These are phyloP conservation scores for Caradrina clavipalpis DNA, from an alignment of 2,888 invertebrate species.

Conservation along the genomic window DNA sequence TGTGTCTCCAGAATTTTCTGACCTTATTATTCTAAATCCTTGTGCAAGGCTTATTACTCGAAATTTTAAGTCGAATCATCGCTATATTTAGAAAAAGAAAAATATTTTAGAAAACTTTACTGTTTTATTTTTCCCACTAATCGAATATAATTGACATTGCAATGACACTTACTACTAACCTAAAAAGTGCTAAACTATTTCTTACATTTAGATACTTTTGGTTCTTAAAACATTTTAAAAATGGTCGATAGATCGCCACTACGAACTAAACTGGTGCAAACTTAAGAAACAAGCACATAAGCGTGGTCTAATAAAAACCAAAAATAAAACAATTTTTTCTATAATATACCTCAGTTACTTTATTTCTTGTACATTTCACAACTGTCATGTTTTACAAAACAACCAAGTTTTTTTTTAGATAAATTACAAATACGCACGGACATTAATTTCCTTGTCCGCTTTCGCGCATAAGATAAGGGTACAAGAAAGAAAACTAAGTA, in stretches of 20 bases:
- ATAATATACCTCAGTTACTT: slow-evolving; percentile 85
- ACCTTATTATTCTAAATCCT: slow-evolving; percentile 74
- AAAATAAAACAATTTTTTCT: slow-evolving; percentile 85
- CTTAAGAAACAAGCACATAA: slow-evolving; percentile 85
- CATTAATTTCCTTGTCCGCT: slow-evolving; percentile 31
- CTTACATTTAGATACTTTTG: slow-evolving; percentile 85
- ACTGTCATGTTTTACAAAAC: slow-evolving; percentile 82
- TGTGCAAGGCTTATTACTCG: slow-evolving; percentile 71
- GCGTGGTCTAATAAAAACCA: slow-evolving; percentile 74
- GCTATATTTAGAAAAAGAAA: slow-evolving; percentile 76
- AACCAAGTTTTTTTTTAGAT: slow-evolving; percentile 70
- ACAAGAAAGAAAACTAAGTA: slow-evolving; percentile 66
- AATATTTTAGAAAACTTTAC: slow-evolving; percentile 86
- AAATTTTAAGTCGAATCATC: slow-evolving; percentile 68
- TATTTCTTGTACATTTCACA: slow-evolving; percentile 89
- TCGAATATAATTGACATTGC: slow-evolving; percentile 91
- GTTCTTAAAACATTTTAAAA: slow-evolving; percentile 78
- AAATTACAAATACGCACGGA: slow-evolving; percentile 49
- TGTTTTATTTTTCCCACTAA: slow-evolving; percentile 85
- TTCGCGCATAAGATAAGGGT: slow-evolving; percentile 55
- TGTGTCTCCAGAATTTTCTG: slow-evolving; percentile 68
- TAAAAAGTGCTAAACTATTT: slow-evolving; percentile 88
- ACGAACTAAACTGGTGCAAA: slow-evolving; percentile 77
- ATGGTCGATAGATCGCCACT: slow-evolving; percentile 73
- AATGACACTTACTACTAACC: slow-evolving; percentile 90